Evolutionary conservation across 2,888 invertebrate species (phyloP), one percentile per base, ranked within the genome.

Genomic region (Erebia aethiops): DNA sequence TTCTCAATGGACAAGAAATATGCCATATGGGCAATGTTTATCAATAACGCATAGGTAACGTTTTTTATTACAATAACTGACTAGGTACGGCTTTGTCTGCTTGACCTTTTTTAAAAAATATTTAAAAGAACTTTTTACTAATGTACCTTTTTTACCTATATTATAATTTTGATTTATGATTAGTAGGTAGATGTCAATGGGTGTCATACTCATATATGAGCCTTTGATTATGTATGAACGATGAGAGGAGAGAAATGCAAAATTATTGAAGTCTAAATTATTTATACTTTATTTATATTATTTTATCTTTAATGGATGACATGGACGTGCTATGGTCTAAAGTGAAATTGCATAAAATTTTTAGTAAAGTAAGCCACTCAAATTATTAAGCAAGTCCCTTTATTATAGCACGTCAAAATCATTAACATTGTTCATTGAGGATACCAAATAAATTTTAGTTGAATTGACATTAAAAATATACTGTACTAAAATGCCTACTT

Each of bases 271-370:
- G 74, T 75, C 72, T 63, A 66, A 69, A 54, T 56, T 21, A 71
- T 72, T 67, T 72, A 2, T 21, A 26, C 43, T 41, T 62, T 35
- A 64, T n/a, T 52, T 61, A 21, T 60, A n/a, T 51, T n/a, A 4
- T n/a, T 54, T 54, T 21, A 35, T 51, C 46, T 62, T 67, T 56
- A 71, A 61, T 67, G 41, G 69, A 68, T 46, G 78, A 77, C 71
- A 85, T 85, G 85, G 82, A 84, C 70, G 76, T 84, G 65, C 71
- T 85, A 35, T 84, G 84, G 79, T 78, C 81, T 21, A 81, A 83
- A 73, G 80, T 80, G 43, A 86, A 80, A 78, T 77, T 81, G 64
- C 75, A 77, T 69, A 82, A 82, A 76, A 79, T 81, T 73, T 79
- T 81, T 41, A 81, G 80, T 72, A 80, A 81, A 71, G 82, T 81